These are phyloP conservation scores for Lithobates pipiens DNA, from an alignment of 2,797 vertebrate genomes.

Conservation along the genomic window DNA sequence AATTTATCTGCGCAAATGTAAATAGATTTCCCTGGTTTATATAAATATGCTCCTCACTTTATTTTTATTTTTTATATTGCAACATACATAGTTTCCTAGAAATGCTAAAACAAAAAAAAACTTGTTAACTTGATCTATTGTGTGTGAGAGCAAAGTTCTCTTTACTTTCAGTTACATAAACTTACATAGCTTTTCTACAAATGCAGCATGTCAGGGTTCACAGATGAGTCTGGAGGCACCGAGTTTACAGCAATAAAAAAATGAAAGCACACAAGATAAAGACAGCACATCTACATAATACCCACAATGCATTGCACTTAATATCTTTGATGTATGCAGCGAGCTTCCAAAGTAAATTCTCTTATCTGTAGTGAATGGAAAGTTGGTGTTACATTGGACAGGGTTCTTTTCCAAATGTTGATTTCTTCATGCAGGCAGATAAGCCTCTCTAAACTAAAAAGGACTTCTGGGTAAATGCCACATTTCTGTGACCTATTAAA, in stretches of 20 bases:
- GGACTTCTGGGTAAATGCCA: not conserved
- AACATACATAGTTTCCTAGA: not conserved
- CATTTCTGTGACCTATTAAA: not conserved
- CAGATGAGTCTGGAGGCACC: conserved; percentile 12
- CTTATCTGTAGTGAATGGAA: conserved; percentile 40
- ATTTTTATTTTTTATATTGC: not conserved
- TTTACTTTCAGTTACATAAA: conserved; percentile 10
- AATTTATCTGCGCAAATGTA: too few species aligned
- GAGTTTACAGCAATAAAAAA: conserved; percentile 27
- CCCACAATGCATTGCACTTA: conserved; percentile 22
- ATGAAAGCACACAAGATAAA: not conserved
- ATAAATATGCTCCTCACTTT: not conserved
- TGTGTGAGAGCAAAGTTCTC: conserved; percentile 29
- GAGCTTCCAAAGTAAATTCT: conserved; percentile 16
- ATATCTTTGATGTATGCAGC: conserved; percentile 34
- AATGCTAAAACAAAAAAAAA: not conserved
- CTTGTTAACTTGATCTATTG: too few species aligned
- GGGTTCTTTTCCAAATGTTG: conserved; percentile 14
- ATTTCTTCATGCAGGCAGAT: not conserved
- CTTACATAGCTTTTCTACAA: not conserved
- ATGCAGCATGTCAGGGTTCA: conserved; percentile 3
- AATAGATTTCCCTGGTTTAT: too few species aligned
- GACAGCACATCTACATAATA: conserved; percentile 5
- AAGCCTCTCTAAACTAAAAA: not conserved
- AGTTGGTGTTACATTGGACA: not conserved